phyloP scores from a whole-genome alignment of 1,140 invertebrate species.

The Harpegnathos saltator region DNA sequence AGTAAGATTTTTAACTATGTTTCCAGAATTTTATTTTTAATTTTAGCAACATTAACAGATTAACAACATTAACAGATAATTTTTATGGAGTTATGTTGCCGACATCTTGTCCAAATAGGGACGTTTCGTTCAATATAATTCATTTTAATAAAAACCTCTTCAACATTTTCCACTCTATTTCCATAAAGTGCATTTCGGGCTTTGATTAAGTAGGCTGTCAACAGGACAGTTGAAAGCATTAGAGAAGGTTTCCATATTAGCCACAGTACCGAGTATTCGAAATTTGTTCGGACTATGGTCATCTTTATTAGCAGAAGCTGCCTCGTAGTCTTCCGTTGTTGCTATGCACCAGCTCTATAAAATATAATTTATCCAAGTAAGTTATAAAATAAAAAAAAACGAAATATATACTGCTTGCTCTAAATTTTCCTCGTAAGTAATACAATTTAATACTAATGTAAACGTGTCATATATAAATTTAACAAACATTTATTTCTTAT shows the following conservation, averaged over 20 bases:
- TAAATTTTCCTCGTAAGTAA: background rate
- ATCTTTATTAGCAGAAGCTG: background rate
- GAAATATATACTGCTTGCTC: background rate
- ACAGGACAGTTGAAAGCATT: slow-evolving; percentile 32
- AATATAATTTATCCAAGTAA: slow-evolving; percentile 22
- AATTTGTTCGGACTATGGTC: slow-evolving; percentile 43
- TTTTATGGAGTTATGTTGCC: too few relatives aligned
- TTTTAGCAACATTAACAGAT: too few relatives aligned
- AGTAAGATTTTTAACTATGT: too few relatives aligned
- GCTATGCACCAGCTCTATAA: slow-evolving; percentile 38
- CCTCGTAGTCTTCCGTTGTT: slow-evolving; percentile 16
- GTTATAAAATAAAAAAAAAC: background rate
- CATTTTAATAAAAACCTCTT: too few relatives aligned
- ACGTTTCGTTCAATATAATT: too few relatives aligned
- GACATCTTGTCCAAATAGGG: too few relatives aligned
- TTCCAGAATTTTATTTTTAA: too few relatives aligned
- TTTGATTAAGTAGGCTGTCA: slow-evolving; percentile 35
- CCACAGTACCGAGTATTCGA: slow-evolving; percentile 35
- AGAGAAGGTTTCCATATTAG: slow-evolving; percentile 36
- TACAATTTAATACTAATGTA: background rate
- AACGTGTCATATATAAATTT: background rate
- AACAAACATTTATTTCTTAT: background rate
- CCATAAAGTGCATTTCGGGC: slow-evolving; percentile 54
- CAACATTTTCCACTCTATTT: too few relatives aligned
- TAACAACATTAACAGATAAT: too few relatives aligned